Evolutionary conservation across 1,140 invertebrate genomes (phyloP).

Genomic region (Babylonia areolata): DNA sequence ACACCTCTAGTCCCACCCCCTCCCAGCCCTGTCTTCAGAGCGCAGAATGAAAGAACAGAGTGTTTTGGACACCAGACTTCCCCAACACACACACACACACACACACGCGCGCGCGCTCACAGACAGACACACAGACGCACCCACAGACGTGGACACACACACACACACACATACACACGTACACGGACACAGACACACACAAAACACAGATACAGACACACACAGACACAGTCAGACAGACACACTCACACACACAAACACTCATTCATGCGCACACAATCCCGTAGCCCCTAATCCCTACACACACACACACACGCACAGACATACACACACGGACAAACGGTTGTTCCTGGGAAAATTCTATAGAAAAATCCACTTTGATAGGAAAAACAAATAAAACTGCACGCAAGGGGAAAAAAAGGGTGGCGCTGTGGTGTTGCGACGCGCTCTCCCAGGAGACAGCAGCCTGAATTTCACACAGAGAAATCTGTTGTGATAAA

Average conservation of each 20-base stretch:
- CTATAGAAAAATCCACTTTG: too few species aligned
- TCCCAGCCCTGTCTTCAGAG: too few species aligned
- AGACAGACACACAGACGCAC: not conserved
- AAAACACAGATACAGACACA: not conserved
- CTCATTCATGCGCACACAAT: not conserved
- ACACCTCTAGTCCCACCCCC: too few species aligned
- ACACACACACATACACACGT: constrained; percentile 4
- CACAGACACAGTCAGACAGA: not conserved
- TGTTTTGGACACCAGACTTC: too few species aligned
- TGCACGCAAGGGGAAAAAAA: too few species aligned
- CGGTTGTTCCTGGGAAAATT: too few species aligned
- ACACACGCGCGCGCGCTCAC: not conserved
- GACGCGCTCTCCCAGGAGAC: too few species aligned
- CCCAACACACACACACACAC: constrained; percentile 30
- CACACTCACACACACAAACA: constrained; percentile 5
- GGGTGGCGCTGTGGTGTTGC: too few species aligned
- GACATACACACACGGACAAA: not conserved
- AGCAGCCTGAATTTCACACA: too few species aligned
- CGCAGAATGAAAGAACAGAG: too few species aligned
- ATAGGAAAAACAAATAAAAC: too few species aligned
- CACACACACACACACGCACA: constrained; percentile 19
- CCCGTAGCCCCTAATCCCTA: not conserved
- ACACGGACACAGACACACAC: not conserved
- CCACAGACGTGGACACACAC: not conserved
- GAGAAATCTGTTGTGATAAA: too few species aligned